These are phyloP conservation scores for Drymodes brunneopygia DNA, from an alignment of 2,113 vertebrate species.

Conservation along the genomic window DNA sequence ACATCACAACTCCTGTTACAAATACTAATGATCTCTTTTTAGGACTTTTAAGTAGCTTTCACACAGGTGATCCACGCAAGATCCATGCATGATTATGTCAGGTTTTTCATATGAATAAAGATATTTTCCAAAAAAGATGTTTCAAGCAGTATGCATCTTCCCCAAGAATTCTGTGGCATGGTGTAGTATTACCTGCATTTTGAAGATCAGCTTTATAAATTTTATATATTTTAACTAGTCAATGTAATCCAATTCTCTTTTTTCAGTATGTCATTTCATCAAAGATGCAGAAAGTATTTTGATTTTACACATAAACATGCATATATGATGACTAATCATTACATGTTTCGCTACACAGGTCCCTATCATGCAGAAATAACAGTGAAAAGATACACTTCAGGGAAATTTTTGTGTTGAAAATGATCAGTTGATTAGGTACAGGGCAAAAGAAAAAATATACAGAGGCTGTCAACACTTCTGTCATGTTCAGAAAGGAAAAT, in stretches of 20 bases:
- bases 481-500: conserved; percentile 54
- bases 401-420: neutral
- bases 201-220: neutral
- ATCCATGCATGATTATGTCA: neutral
- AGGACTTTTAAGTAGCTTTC: neutral
- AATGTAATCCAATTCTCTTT: neutral
- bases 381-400: neutral
- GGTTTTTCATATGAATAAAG: neutral
- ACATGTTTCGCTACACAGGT: neutral
- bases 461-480: conserved; percentile 46
- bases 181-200: neutral
- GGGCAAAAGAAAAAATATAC: conserved; percentile 30
- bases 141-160: neutral
- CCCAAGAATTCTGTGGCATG: neutral
- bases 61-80: neutral
- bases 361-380: neutral
- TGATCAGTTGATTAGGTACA: conserved; percentile 18
- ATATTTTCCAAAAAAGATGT: neutral
- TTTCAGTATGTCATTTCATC: neutral
- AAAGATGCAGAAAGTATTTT: neutral
- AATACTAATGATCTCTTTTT: neutral
- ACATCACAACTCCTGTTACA: neutral
- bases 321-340: neutral
- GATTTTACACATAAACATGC: neutral
- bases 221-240: neutral